A percentile compares a stretch with the other conserved stretches of the same genome.
These are phyloP conservation scores for Micrasema longulum DNA, from an alignment of 1,140 invertebrate genomes.

Conservation along the genomic window DNA sequence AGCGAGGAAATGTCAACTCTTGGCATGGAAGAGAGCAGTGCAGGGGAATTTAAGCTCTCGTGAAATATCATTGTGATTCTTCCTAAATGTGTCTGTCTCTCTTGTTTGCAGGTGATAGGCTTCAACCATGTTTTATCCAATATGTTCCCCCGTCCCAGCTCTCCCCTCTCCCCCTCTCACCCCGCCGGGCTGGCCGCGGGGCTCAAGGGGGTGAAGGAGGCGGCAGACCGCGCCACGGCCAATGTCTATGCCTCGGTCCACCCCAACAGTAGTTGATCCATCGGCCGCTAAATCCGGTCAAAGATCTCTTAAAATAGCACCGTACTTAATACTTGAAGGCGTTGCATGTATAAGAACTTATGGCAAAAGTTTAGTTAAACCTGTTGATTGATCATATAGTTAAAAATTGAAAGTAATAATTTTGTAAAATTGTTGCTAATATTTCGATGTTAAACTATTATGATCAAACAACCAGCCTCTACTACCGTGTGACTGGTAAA, in stretches of 20 bases:
- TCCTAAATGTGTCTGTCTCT: no score
- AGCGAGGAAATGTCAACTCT: no score
- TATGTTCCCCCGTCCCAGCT: conserved; percentile 72
- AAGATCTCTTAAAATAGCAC: neutral
- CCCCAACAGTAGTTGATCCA: conserved; percentile 51
- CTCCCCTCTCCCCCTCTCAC: conserved; percentile 59
- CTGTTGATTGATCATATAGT: neutral
- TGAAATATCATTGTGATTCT: no score
- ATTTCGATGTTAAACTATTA: no score
- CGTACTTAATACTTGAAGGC: neutral
- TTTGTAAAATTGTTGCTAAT: no score
- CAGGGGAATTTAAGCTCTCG: no score
- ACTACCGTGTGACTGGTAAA: no score
- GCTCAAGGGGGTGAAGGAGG: conserved; percentile 76
- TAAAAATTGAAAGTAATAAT: neutral
- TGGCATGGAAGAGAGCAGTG: no score
- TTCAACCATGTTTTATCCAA: conserved; percentile 84
- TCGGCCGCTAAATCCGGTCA: neutral
- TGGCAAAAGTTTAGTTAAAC: neutral
- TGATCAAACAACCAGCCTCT: no score
- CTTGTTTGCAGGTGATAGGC: conserved; percentile 74
- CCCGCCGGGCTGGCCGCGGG: conserved; percentile 61
- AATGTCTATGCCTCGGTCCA: conserved; percentile 60
- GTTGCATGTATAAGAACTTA: neutral
- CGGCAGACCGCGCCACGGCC: conserved; percentile 80